These are phyloP conservation scores for Polyommatus iphigenia DNA, from an alignment of 2,888 invertebrate genomes.

Conservation along the genomic window DNA sequence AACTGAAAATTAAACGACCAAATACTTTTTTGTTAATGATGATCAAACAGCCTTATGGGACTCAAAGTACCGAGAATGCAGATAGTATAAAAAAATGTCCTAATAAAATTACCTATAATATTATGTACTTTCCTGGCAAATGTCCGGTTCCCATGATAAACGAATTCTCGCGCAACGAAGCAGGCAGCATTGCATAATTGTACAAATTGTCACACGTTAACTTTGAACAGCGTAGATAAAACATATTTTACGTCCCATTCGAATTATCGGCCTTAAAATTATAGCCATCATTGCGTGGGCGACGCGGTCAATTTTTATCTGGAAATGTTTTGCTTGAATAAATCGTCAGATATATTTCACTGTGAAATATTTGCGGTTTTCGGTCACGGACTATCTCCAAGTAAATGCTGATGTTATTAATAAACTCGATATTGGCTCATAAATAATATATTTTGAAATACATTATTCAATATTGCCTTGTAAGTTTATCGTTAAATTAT, in stretches of 20 bases:
- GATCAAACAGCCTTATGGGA: too few relatives aligned
- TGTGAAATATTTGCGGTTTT: constrained; percentile 64
- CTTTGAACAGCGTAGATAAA: neutral
- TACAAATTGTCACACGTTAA: neutral
- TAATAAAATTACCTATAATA: too few relatives aligned
- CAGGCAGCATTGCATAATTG: neutral
- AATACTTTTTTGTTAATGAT: neutral
- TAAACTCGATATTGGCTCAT: constrained; percentile 57
- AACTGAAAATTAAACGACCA: neutral
- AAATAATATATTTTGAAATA: constrained; percentile 41
- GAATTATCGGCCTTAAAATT: constrained; percentile 46
- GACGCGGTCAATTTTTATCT: constrained; percentile 65
- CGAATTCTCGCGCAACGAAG: too few relatives aligned
- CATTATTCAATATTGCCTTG: neutral
- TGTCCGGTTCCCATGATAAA: too few relatives aligned
- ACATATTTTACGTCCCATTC: neutral
- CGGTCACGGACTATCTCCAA: constrained; percentile 56
- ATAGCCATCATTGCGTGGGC: constrained; percentile 39
- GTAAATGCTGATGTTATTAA: constrained; percentile 53
- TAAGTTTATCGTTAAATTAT: neutral
- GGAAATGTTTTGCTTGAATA: constrained; percentile 59
- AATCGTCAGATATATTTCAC: constrained; percentile 63
- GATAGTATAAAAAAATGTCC: too few relatives aligned
- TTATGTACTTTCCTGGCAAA: too few relatives aligned
- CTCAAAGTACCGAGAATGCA: neutral